These are phyloP conservation scores for Eupithecia abbreviata DNA, from an alignment of 2,888 invertebrate species.

Conservation along the genomic window DNA sequence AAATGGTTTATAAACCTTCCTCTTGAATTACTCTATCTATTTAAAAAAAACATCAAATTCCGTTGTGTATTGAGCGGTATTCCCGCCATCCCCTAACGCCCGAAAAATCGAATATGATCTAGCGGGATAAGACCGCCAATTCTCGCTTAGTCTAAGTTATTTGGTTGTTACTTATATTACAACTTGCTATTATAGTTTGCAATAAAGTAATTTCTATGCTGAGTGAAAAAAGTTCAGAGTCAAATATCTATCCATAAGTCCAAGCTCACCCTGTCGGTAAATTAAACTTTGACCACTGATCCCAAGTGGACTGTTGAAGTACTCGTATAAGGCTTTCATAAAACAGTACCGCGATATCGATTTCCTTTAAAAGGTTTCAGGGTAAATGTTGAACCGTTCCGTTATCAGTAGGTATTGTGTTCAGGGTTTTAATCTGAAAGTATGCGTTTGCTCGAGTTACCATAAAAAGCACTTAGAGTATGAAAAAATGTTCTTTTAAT, in stretches of 20 bases:
- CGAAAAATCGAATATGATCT: too few species aligned
- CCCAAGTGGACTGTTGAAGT: constrained; percentile 11
- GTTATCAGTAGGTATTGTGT: constrained; percentile 29
- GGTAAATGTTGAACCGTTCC: constrained; percentile 37
- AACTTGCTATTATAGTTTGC: too few species aligned
- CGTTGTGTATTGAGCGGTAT: too few species aligned
- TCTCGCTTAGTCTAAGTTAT: too few species aligned
- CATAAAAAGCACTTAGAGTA: constrained; percentile 6
- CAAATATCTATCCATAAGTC: neutral
- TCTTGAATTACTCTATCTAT: too few species aligned
- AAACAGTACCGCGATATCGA: constrained; percentile 39
- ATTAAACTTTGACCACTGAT: constrained; percentile 19
- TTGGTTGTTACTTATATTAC: too few species aligned
- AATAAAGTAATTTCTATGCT: too few species aligned
- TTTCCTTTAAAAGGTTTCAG: constrained; percentile 46
- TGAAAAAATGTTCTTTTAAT: neutral
- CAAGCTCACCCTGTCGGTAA: neutral
- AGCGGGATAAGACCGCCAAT: too few species aligned
- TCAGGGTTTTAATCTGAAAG: constrained; percentile 21
- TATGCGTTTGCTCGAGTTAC: constrained; percentile 20
- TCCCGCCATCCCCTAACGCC: too few species aligned
- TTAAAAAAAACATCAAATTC: too few species aligned
- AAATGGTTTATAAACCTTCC: too few species aligned
- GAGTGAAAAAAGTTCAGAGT: neutral
- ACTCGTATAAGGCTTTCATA: constrained; percentile 27